Percentiles rank a stretch among this genome's conserved stretches.
Conservation (phyloP, 2,888 invertebrate genomes). For the Slavum lentiscoides region DNA sequence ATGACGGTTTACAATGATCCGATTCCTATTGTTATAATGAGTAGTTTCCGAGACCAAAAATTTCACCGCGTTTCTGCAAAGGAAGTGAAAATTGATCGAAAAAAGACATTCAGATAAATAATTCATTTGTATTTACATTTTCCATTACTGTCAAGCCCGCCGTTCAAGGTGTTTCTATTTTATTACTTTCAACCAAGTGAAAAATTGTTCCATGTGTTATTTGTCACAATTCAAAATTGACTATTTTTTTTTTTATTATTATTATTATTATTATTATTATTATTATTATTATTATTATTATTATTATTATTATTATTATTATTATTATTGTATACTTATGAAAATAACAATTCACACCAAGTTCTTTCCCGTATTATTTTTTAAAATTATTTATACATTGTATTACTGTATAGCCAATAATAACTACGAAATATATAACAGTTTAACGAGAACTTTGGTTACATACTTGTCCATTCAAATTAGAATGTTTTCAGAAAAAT, state of each 20-base stretch:
- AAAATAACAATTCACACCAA: neutral
- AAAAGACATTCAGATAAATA: slow-evolving; percentile 31
- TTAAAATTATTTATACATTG: neutral
- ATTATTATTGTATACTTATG: neutral
- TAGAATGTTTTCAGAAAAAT: neutral
- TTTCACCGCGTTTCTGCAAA: neutral
- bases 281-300: too few relatives aligned
- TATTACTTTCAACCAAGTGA: slow-evolving; percentile 30
- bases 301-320: too few relatives aligned
- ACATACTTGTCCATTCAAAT: neutral
- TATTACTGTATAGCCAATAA: too few relatives aligned
- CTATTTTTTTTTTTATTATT: neutral
- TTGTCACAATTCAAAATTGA: slow-evolving; percentile 32
- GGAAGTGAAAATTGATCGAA: slow-evolving; percentile 15
- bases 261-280: too few relatives aligned
- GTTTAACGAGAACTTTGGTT: neutral
- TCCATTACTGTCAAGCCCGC: slow-evolving; percentile 32
- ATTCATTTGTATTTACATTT: slow-evolving; percentile 44
- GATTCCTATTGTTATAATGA: slow-evolving; percentile 25
- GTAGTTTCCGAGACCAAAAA: neutral
- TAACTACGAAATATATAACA: too few relatives aligned
- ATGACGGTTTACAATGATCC: slow-evolving; percentile 14
- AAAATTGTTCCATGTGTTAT: slow-evolving; percentile 32
- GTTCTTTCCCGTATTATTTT: neutral
- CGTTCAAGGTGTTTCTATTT: slow-evolving; percentile 32